Percentiles rank a stretch among this genome's conserved stretches.
phyloP scores from a whole-genome alignment of 1,140 invertebrate genomes.

The Dendrolimus punctatus region DNA sequence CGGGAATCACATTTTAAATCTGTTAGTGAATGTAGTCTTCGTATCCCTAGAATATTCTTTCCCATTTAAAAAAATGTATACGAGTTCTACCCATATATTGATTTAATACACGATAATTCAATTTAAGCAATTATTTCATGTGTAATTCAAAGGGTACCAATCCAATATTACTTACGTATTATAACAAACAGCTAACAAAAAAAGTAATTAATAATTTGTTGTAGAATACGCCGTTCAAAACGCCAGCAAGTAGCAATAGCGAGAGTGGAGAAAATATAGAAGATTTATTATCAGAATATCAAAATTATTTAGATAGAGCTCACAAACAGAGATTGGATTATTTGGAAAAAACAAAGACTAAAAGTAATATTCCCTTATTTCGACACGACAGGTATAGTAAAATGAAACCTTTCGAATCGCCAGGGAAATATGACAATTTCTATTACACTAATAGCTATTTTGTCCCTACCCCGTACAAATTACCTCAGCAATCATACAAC shows the following conservation, averaged over 20 bases:
- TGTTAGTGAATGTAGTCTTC: too few relatives aligned
- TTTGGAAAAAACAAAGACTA: slow-evolving; percentile 38
- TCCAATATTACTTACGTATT: too few relatives aligned
- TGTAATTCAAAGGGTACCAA: too few relatives aligned
- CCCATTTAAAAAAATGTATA: too few relatives aligned
- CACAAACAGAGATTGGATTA: slow-evolving; percentile 45
- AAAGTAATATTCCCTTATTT: slow-evolving; percentile 52
- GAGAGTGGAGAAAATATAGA: slow-evolving; percentile 52
- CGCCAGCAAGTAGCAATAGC: slow-evolving; percentile 28
- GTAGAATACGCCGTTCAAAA: slow-evolving; percentile 33
- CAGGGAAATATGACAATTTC: slow-evolving; percentile 22
- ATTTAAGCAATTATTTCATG: too few relatives aligned
- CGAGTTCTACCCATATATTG: too few relatives aligned
- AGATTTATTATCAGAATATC: slow-evolving; percentile 50
- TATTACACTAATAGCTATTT: slow-evolving; percentile 13
- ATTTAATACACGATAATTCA: too few relatives aligned
- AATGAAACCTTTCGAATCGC: slow-evolving; percentile 18
- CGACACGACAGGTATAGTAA: slow-evolving; percentile 44
- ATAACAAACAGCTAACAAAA: too few relatives aligned
- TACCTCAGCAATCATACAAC: slow-evolving; percentile 15
- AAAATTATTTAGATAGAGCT: slow-evolving; percentile 53
- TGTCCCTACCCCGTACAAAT: slow-evolving; percentile 12
- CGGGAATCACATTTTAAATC: too few relatives aligned
- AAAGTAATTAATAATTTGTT: slow-evolving; percentile 10
- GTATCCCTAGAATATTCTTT: too few relatives aligned